Base-by-base conservation (phyloP, 2,888 invertebrate genomes). In the Troglohyphantes excavatus region DNA sequence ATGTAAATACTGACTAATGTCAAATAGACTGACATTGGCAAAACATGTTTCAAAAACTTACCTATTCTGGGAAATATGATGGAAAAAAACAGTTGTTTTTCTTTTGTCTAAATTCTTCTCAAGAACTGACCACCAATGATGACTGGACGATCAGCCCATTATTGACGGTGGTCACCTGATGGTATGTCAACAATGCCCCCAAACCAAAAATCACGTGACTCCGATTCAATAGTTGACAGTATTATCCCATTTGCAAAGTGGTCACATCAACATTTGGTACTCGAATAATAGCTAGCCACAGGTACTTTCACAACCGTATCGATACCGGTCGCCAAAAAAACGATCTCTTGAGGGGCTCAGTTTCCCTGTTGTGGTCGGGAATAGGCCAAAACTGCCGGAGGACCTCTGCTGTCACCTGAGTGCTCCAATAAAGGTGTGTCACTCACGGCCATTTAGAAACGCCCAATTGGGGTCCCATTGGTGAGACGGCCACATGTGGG, bases 301-400 rank as follows among this genome's bases (percentile, higher is more conserved):
- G 21, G 33, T 19, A n/a, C 33, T 27, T 33, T 19, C 27, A 17
- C 13, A 33, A 6, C 33, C 3, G 53, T 53, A 53, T 53, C 17
- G 53, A 53, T 53, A 65, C 17, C 13, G 27, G 0, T 26, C 27
- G 17, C n/a, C 6, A 65, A 63, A 78, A 78, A 78, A 78, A 78
- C 39, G 78, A 26, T 65, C 68, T 72, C 73, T n/a, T n/a, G 5
- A 26, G 26, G 53, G 33, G 21, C 21, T 75, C 53, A 67, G 65
- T 33, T 72, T 82, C 82, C 43, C 82, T 63, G 59, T 67, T 82
- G 82, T 39, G 88, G 82, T 89, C 73, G 81, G 68, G 88, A 89
- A 75, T 89, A 83, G 73, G 82, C 88, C 76, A 89, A 89, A 89
- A 89, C 88, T 89, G 88, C 88, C 88, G 82, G 81, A 68, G 82